A percentile compares a stretch with the other conserved stretches of the same genome.
Conservation (phyloP, 2,888 invertebrate genomes). For the Mythimna albipuncta region DNA sequence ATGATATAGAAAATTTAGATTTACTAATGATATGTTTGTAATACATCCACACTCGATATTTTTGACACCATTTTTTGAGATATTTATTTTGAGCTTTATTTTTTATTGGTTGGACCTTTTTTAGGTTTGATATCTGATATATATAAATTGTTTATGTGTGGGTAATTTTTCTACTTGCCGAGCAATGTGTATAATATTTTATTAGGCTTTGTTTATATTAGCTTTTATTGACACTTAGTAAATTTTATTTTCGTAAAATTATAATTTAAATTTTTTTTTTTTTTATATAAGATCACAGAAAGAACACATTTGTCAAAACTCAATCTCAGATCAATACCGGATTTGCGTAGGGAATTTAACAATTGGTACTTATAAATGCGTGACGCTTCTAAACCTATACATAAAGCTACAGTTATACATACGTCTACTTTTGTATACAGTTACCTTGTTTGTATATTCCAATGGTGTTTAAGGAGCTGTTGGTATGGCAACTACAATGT, state of each 20-base stretch:
- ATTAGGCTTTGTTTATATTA: constrained; percentile 39
- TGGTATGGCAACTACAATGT: constrained; percentile 38
- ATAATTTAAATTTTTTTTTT: not conserved
- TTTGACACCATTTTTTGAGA: constrained; percentile 1
- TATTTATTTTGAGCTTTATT: constrained; percentile 2
- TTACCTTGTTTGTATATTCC: constrained; percentile 58
- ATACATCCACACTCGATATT: constrained; percentile 29
- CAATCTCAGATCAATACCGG: not conserved
- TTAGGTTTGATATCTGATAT: constrained; percentile 11
- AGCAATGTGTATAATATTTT: constrained; percentile 48
- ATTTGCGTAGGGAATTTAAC: constrained; percentile 20
- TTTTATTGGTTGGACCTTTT: not conserved
- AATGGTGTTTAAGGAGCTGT: constrained; percentile 42
- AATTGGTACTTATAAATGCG: constrained; percentile 37
- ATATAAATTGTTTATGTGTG: constrained; percentile 21
- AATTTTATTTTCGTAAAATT: constrained; percentile 30
- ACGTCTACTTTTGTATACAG: constrained; percentile 33
- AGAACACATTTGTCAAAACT: not conserved
- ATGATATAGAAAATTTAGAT: constrained; percentile 9
- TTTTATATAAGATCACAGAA: not conserved
- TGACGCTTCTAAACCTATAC: constrained; percentile 22
- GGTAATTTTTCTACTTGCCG: constrained; percentile 58
- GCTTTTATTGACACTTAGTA: constrained; percentile 18
- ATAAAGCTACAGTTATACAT: constrained; percentile 26
- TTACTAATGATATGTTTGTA: constrained; percentile 11